A percentile compares a stretch with the other conserved stretches of the same genome.
Conservation (phyloP, 2,797 vertebrate genomes). For the Gymnopithys bicolor region DNA sequence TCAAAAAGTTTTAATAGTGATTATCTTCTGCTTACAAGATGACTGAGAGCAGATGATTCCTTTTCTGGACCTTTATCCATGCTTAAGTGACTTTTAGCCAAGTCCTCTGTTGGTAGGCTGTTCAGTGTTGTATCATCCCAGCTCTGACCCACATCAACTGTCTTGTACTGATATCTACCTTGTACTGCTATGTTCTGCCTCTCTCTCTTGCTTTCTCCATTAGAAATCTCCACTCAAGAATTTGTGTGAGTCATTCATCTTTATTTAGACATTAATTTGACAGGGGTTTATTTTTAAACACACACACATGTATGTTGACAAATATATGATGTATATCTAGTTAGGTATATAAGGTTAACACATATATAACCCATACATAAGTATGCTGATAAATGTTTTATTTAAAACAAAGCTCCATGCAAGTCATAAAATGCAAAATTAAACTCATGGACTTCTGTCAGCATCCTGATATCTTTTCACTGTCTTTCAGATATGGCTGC, state of each 20-base stretch:
- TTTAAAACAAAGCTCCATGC: neutral
- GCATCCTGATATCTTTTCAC: neutral
- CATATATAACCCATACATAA: neutral
- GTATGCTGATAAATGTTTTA: neutral
- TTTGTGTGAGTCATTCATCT: neutral
- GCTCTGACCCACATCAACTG: fast-evolving
- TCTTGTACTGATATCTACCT: neutral
- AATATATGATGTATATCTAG: neutral
- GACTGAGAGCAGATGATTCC: neutral
- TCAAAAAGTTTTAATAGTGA: neutral
- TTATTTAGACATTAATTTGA: neutral
- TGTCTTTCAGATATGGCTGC: neutral
- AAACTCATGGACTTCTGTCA: neutral
- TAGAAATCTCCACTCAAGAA: neutral
- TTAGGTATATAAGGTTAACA: neutral
- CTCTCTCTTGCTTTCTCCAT: neutral
- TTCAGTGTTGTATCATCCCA: neutral
- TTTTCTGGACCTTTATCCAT: neutral
- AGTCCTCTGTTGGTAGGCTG: neutral
- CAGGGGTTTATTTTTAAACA: neutral
- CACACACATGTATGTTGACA: neutral
- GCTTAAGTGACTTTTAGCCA: neutral
- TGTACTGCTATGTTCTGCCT: neutral
- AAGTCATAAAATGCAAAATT: neutral
- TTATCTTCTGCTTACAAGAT: neutral